phyloP scores from a whole-genome alignment of 2,888 invertebrate species.

The Dryobota labecula region DNA sequence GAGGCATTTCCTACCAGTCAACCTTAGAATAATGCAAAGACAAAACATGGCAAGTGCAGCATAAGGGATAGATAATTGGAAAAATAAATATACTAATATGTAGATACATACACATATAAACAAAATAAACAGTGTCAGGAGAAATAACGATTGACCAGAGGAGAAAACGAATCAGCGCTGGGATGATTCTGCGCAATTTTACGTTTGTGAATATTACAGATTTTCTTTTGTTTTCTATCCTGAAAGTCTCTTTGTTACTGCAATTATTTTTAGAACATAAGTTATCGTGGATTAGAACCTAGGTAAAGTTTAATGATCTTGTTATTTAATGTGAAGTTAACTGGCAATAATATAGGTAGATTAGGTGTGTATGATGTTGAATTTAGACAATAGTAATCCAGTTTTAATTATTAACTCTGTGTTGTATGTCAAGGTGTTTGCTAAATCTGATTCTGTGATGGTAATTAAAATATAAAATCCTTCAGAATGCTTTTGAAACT shows the following conservation, averaged over 20 bases:
- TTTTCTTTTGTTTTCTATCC: slow-evolving; percentile 60
- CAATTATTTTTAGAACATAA: neutral
- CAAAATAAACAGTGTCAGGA: too few species aligned
- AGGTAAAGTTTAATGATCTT: neutral
- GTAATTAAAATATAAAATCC: neutral
- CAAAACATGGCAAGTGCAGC: too few species aligned
- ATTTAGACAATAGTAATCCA: slow-evolving; percentile 16
- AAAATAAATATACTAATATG: too few species aligned
- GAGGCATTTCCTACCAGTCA: too few species aligned
- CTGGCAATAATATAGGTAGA: neutral
- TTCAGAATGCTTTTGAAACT: neutral
- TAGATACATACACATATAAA: too few species aligned
- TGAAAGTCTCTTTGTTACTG: slow-evolving; percentile 66
- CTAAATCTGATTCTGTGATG: neutral
- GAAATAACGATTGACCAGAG: too few species aligned
- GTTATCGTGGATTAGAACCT: neutral
- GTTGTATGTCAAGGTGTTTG: neutral
- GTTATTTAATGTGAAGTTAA: slow-evolving; percentile 16
- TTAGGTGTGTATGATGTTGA: slow-evolving; percentile 1
- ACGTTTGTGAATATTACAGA: too few species aligned
- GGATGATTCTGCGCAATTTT: too few species aligned
- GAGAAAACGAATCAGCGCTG: too few species aligned
- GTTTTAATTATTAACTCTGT: neutral
- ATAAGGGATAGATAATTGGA: too few species aligned
- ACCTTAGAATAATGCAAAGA: too few species aligned